Conservation (phyloP, 2,113 vertebrate species). For the Lontra canadensis region DNA sequence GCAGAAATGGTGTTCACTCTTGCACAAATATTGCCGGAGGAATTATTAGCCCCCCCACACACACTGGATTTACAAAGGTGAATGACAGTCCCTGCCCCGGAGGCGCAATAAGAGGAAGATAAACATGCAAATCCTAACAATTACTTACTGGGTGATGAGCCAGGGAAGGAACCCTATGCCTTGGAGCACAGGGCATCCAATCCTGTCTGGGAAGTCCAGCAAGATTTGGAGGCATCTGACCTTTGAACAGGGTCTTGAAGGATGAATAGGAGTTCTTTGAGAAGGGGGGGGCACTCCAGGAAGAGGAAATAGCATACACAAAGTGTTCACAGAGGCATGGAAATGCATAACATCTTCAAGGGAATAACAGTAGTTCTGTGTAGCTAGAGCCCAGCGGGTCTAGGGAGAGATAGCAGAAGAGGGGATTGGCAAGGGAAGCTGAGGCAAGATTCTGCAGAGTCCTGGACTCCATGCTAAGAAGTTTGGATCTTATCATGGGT, state of each 20-base stretch:
- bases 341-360: background rate
- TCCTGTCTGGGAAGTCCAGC: background rate
- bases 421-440: background rate
- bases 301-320: background rate
- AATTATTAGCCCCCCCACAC: background rate
- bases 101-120: background rate
- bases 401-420: background rate
- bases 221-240: background rate
- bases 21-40: background rate
- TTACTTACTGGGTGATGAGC: background rate
- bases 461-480: background rate
- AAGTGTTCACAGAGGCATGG: background rate
- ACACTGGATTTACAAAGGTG: background rate
- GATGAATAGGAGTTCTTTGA: constrained; percentile 32
- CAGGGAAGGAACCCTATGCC: background rate
- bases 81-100: background rate
- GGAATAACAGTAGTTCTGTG: background rate
- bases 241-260: background rate
- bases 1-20: background rate
- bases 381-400: background rate
- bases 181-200: background rate
- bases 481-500: background rate
- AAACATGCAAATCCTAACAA: constrained; percentile 45
- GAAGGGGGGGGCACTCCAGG: background rate
- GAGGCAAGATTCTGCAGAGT: background rate